Evolutionary conservation across 2,113 vertebrate species (phyloP), one percentile per base, ranked within the genome.

Genomic region (Prunella himalayana): DNA sequence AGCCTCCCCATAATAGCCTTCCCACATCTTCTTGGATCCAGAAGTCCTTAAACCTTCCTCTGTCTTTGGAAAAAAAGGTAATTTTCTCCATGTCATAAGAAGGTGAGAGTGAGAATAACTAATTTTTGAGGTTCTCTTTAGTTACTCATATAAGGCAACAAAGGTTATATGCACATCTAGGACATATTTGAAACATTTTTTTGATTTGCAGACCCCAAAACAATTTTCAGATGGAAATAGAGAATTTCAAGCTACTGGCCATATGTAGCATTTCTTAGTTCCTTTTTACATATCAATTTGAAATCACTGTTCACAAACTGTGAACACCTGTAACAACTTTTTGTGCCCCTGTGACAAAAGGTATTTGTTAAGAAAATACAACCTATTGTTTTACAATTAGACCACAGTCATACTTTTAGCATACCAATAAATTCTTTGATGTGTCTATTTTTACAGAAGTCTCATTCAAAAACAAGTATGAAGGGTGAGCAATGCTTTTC

Each of bases 51-150:
- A 76, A 57, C 8, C 2, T 53, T 25, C 27, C 27, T 86, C 24
- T 0, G 5, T 37, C 28, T 61, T 47, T 50, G 30, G 23, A 27
- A 53, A 69, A 28, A 49, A 51, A 27, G 4, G 39, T 10, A 0
- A 27, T 81, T 80, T 88, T 73, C 35, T 78, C 15, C 2, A 10
- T 8, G 22, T 88, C 11, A 3, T 31, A 31, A 63, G 39, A 75
- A 82, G 24, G 4, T 56, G 18, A 59, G 4, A 45, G 11, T 31
- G 24, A 63, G 4, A 88, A 41, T 30, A 76, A 73, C 24, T 33
- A 22, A 41, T 81, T 61, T 60, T 7, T 77, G 45, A 72, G 4
- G 6, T 73, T 77, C 54, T 44, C 16, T 4, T 70, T 65, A 42
- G 28, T 64, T 51, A 66, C 5, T 78, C 18, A 47, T 12, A 59